A percentile compares a stretch with the other conserved stretches of the same genome.
phyloP scores from a whole-genome alignment of 2,113 vertebrate species.

The Leptocoma aspasia region DNA sequence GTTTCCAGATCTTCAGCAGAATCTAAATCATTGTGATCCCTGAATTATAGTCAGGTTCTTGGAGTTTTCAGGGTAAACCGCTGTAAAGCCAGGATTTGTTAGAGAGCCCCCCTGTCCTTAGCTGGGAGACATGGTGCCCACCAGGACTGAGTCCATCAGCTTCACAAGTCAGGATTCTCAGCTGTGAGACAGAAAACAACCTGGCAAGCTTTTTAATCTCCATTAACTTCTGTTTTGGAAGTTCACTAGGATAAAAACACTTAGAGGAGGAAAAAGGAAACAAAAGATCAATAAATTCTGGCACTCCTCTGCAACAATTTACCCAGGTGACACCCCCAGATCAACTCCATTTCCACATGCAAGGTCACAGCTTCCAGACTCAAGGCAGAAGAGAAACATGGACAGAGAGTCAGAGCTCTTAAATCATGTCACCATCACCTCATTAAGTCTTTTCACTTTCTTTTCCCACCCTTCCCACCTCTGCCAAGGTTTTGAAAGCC shows the following conservation, averaged over 20 bases:
- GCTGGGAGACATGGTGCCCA: neutral
- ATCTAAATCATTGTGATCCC: neutral
- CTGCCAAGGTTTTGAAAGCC: neutral
- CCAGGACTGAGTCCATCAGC: neutral
- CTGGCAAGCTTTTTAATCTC: neutral
- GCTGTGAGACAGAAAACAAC: neutral
- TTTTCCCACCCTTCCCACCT: neutral
- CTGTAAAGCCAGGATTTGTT: neutral
- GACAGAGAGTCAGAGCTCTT: neutral
- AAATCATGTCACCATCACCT: neutral
- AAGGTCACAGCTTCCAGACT: neutral
- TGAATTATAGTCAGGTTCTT: neutral
- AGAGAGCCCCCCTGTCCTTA: neutral
- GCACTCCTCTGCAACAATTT: neutral
- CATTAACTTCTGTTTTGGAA: neutral
- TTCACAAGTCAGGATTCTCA: neutral
- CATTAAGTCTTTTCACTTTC: neutral
- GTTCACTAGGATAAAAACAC: neutral
- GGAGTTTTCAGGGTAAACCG: neutral
- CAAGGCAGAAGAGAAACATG: neutral
- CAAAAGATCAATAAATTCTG: neutral
- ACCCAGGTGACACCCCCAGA: neutral
- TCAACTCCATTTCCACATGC: neutral
- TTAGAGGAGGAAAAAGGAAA: neutral
- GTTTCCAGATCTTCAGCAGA: neutral